phyloP scores from a whole-genome alignment of 2,113 vertebrate genomes.

The Aegypius monachus region DNA sequence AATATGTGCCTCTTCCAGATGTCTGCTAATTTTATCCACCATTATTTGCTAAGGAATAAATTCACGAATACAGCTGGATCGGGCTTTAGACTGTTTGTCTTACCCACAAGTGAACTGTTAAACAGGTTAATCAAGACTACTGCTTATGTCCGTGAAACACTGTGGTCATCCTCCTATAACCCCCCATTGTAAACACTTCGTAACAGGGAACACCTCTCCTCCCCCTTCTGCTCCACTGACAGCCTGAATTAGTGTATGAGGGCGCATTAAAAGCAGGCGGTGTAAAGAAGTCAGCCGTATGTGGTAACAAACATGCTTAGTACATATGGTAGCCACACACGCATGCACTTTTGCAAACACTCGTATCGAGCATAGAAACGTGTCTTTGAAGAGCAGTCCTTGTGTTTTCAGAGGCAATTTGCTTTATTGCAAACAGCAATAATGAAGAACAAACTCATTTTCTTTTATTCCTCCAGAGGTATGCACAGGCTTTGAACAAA shows the following conservation, averaged over 20 bases:
- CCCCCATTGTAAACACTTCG: neutral
- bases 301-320: neutral
- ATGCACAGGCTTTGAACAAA: conserved; percentile 34
- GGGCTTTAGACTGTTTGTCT: conserved; percentile 4
- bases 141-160: neutral
- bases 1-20: conserved; percentile 78
- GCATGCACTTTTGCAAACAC: neutral
- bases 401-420: conserved; percentile 43
- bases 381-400: conserved; percentile 32
- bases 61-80: conserved; percentile 51
- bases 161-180: neutral
- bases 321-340: neutral
- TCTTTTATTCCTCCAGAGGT: conserved; percentile 36
- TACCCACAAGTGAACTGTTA: conserved; percentile 38
- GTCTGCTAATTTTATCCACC: conserved; percentile 78
- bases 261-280: neutral
- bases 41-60: conserved; percentile 72
- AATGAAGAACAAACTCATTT: conserved; percentile 34
- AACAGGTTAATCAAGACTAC: conserved; percentile 48
- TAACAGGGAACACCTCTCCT: conserved; percentile 13
- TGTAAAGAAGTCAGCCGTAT: neutral
- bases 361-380: neutral
- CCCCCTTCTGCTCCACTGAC: neutral
- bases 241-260: neutral
- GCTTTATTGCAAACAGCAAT: conserved; percentile 26